phyloP scores from a whole-genome alignment of 2,888 invertebrate species.

The Eristalinus aeneus region DNA sequence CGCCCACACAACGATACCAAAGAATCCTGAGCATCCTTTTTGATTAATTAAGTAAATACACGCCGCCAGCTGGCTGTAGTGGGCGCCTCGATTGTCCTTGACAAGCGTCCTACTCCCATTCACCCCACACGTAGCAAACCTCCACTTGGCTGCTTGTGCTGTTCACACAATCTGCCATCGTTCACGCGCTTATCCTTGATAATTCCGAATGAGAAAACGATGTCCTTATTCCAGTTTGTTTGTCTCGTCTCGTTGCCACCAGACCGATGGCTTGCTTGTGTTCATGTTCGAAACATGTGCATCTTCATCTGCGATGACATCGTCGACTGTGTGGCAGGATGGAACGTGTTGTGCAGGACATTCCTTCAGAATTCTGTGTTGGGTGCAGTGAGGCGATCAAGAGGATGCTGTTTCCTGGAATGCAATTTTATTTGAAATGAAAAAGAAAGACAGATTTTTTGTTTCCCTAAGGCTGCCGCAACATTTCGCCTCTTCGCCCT shows the following conservation, averaged over 20 bases:
- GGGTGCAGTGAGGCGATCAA: slow-evolving; percentile 19
- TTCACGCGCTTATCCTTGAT: slow-evolving; percentile 12
- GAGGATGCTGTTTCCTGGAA: slow-evolving; percentile 26
- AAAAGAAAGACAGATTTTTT: too few relatives aligned
- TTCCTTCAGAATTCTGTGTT: slow-evolving; percentile 19
- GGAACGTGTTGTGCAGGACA: neutral
- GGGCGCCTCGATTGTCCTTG: neutral
- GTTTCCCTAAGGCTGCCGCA: too few relatives aligned
- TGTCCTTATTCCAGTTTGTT: neutral
- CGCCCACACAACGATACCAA: neutral
- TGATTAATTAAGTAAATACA: slow-evolving; percentile 31
- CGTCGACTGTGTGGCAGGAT: neutral
- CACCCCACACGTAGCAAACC: neutral
- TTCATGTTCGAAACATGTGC: neutral
- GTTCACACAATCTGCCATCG: neutral
- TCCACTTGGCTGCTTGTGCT: neutral
- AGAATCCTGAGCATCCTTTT: slow-evolving; percentile 1
- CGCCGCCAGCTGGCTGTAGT: neutral
- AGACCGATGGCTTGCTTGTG: neutral
- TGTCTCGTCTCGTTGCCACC: neutral
- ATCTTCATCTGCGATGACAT: slow-evolving; percentile 11
- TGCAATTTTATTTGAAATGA: slow-evolving; percentile 9
- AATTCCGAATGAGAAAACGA: slow-evolving; percentile 7
- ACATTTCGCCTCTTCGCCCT: too few relatives aligned
- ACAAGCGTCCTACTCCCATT: neutral